Percentiles rank a stretch among this genome's conserved stretches.
Conservation (phyloP, 30 jellyfish, hydroid and myxozoan genomes). For the Turritopsis rubra region DNA sequence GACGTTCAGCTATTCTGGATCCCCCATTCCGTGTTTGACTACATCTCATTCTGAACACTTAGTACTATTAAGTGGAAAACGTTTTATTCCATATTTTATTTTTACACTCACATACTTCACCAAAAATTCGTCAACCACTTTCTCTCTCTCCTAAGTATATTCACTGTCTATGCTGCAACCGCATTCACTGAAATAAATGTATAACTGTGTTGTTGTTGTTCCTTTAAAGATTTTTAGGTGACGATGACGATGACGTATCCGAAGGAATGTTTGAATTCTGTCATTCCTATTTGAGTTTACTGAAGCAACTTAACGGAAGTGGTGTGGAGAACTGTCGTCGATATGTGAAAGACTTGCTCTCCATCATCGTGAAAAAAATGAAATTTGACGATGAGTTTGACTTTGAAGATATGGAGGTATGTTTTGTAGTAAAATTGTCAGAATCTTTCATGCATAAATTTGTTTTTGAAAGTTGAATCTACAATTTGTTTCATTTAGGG, state of each 20-base stretch:
- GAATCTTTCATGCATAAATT: neutral
- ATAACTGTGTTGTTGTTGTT: too few relatives aligned
- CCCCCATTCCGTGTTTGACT: conserved; percentile 10
- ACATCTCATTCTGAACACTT: too few relatives aligned
- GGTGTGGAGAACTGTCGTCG: neutral
- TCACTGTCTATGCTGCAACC: too few relatives aligned
- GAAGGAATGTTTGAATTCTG: conserved; percentile 83
- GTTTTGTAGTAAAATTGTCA: neutral
- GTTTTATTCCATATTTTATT: neutral
- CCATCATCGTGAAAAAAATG: conserved; percentile 61
- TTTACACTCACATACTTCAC: neutral
- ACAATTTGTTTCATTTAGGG: conserved; percentile 41
- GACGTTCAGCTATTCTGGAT: too few relatives aligned
- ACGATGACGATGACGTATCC: conserved; percentile 92
- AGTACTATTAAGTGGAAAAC: neutral
- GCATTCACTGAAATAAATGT: too few relatives aligned
- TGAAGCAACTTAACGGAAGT: conserved; percentile 64
- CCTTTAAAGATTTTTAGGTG: conserved; percentile 76
- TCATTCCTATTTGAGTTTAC: conserved; percentile 66
- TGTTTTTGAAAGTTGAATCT: neutral
- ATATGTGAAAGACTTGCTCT: conserved; percentile 50
- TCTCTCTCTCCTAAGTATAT: too few relatives aligned
- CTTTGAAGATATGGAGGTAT: conserved; percentile 58
- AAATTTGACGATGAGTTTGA: conserved; percentile 78
- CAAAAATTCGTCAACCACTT: too few relatives aligned